Evolutionary conservation across 2,797 vertebrate genomes (phyloP), one percentile per base, ranked within the genome.

Genomic region (Lagodon rhomboides): DNA sequence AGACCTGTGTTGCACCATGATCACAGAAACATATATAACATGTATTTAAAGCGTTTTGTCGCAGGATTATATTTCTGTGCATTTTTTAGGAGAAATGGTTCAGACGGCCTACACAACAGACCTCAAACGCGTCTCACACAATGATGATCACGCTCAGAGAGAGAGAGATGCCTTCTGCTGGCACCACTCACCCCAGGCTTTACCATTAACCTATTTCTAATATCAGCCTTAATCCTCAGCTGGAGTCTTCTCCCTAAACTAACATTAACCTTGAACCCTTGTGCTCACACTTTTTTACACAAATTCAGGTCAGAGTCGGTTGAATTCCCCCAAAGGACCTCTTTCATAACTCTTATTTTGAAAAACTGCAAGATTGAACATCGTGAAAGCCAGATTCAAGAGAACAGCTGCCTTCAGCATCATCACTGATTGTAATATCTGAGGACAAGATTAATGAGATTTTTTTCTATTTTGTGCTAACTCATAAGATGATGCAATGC

Each of bases 401-500:
- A 62, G 4, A 56, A 56, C 27, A 51, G 12, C 53, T 47, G 18
- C 43, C 43, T 73, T 49, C 51, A 58, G 76, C 27, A 68, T 71
- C 61, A 72, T 63, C 27, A 23, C 68, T 61, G 53, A 75, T 60
- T 46, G 16, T 50, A 34, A 68, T 50, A 46, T 59, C 34, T 70
- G 30, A 41, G 50, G 56, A 66, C 12, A 62, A 54, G 61, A 73
- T 77, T 79, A 84, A 88, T 79, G 60, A 80, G 70, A 59, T 23
- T 61, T 67, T 67, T 27, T 43, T 44, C 2, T 18, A 34, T 47
- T 60, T 85, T 56, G 15, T 84, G 58, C 65, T 18, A 41, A 79
- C 56, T 82, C 72, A 73, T 66, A 53, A 68, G 72, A 74, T 91
- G 91, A 83, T 90, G 84, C 82, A 91, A 90, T 7, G 17, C 38